Evolutionary conservation across 2,888 invertebrate species (phyloP), one percentile per base, ranked within the genome.

Genomic region (Polydrusus cervinus): DNA sequence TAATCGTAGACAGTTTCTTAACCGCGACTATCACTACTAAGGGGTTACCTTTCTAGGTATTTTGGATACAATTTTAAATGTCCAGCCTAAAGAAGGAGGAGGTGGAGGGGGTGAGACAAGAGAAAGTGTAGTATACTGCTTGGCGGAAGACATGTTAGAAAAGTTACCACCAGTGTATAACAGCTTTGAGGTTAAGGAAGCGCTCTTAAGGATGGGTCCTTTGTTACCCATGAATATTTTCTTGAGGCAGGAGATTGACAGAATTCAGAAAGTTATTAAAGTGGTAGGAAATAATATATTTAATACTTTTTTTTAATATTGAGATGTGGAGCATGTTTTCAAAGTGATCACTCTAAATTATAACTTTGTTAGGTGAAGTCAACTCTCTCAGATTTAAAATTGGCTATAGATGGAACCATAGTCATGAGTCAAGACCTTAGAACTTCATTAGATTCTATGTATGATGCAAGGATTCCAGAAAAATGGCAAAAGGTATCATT

Each of bases 401-500:
- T 98, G 78, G 98, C 98, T 13, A 98, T 98, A 78, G 98, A 98
- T 83, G 98, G 98, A 40, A 98, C 97, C 0, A 98, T 98, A 81
- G 94, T 98, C 30, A 98, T 98, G 98, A 97, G 97, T 83, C 96
- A 97, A 84, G 93, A 92, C 20, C 89, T 98, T 38, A 90, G 95
- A 76, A 94, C 95, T 80, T 95, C 97, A 0, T 88, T 98, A 43
- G 97, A 98, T 86, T 95, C 97, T 13, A 98, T 98, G 96, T 98
- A 97, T 84, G 98, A 98, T 86, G 98, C 98, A 1, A 90, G 97
- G 77, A 95, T 98, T 79, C 98, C 98, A 0, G 93, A 94, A 75
- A 91, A 91, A 75, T 98, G 98, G 98, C 91, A 93, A 83, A 97
- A 96, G 91, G 86, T 86, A 80, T 74, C 2, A 40, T 40, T 40